Conservation (phyloP, 2,797 vertebrate species). For the Sebastes trivittatus region DNA sequence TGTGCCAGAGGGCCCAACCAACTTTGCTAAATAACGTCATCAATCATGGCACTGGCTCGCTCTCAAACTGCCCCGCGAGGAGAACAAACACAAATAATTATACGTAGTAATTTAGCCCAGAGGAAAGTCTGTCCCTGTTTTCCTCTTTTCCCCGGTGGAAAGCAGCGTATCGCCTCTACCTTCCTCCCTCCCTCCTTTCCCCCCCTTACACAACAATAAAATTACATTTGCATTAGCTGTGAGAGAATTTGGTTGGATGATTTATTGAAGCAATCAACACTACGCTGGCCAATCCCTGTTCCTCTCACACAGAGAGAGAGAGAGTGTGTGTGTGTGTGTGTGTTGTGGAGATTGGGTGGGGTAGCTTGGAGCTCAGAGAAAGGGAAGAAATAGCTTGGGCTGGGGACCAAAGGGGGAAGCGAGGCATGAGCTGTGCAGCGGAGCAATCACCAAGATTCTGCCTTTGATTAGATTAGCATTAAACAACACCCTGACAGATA, state of each 20-base stretch:
- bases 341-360: constrained; percentile 49
- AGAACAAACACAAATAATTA: constrained; percentile 78
- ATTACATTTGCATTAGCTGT: constrained; percentile 88
- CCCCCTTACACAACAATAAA: constrained; percentile 79
- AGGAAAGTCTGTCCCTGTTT: constrained; percentile 68
- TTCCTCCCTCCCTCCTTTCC: constrained; percentile 29
- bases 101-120: constrained; percentile 71
- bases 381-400: constrained; percentile 69
- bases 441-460: constrained; percentile 83
- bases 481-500: constrained; percentile 90
- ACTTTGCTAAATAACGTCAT: constrained; percentile 91
- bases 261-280: constrained; percentile 88
- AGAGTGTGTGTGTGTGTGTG: constrained; percentile 8
- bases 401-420: constrained; percentile 63
- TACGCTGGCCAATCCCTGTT: constrained; percentile 66
- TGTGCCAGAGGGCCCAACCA: constrained; percentile 84
- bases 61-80: constrained; percentile 59
- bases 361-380: constrained; percentile 53
- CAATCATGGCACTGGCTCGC: constrained; percentile 87
- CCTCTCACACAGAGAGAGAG: constrained; percentile 21
- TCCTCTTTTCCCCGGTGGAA: constrained; percentile 86
- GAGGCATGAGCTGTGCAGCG: constrained; percentile 63
- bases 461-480: constrained; percentile 93
- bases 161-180: constrained; percentile 82
- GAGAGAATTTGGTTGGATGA: constrained; percentile 85